Evolutionary conservation across 2,113 vertebrate genomes (phyloP), one percentile per base, ranked within the genome.

Genomic region (Melierax canorus): DNA sequence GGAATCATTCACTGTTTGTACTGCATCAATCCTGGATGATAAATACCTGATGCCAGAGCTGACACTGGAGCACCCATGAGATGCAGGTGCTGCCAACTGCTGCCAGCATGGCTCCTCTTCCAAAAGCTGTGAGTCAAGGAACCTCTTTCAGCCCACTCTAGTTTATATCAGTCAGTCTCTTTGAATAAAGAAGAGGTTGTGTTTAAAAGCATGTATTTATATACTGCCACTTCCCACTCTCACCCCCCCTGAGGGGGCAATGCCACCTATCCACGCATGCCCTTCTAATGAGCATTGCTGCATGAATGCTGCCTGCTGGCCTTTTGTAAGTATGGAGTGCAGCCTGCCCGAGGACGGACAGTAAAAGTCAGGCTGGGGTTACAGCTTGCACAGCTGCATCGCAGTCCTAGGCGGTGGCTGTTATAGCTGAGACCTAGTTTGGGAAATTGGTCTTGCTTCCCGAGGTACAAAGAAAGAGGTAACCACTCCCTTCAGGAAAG

Each of bases 321-420:
- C 43, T 21, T 24, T 1, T 13, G 7, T 3, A 6, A 7, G 56
- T 1, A 1, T 1, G 34, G 48, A 19, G 51, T 0, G 4, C 75
- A 32, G 39, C 56, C 74, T 36, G 68, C 55, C 55, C 1, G 10
- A 15, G 72, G 23, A n/a, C 0, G 5, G 15, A 4, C 29, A 13
- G 64, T 13, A 16, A 4, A 10, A 39, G 27, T 7, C 34, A 12
- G 76, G 26, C 91, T 36, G 94, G 23, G 68, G 5, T 26, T 34
- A 8, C 1, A 19, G 32, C 48, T 17, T 7, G 27, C 43, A 19
- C 24, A 6, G 91, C 83, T 34, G 10, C 9, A 2, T 14, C 3
- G 4, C 6, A 5, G 26, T 10, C 51, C 3, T 0, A 12, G 53
- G 75, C 2, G 3, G 46, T 8, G 88, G 39, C 86, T 59, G 48